A percentile compares a stretch with the other conserved stretches of the same genome.
Evolutionary conservation across 37 sponge, comb jelly and placozoan genomes (phyloP).

Genomic region (Lycopodina hypogea): DNA sequence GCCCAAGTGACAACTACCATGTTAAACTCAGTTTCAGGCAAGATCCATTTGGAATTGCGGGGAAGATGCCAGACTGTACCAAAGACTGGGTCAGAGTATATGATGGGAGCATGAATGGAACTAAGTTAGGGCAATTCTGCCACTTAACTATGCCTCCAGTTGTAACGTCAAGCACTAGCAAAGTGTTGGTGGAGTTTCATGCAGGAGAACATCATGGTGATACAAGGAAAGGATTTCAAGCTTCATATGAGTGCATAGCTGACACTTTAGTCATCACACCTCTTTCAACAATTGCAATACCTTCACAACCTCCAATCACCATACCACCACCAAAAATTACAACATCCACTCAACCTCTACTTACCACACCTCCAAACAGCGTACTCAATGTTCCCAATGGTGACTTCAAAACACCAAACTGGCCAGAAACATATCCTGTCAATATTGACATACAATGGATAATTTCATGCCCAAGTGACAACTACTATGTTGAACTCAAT

Average conservation of each 20-base stretch:
- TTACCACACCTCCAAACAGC: neutral
- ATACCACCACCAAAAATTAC: too few relatives aligned
- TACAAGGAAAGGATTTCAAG: constrained; percentile 2
- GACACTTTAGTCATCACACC: too few relatives aligned
- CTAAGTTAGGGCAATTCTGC: neutral
- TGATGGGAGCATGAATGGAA: neutral
- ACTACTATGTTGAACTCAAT: neutral
- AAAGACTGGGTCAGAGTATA: constrained; percentile 13
- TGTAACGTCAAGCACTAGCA: neutral
- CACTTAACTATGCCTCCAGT: neutral
- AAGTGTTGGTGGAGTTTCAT: constrained; percentile 6
- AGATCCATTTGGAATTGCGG: constrained; percentile 9
- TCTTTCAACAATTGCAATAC: too few relatives aligned
- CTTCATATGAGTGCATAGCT: neutral
- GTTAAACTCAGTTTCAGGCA: neutral
- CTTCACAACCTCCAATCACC: neutral
- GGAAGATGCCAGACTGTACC: constrained; percentile 11
- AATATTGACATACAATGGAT: neutral
- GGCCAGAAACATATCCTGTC: constrained; percentile 23
- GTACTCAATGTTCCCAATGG: neutral
- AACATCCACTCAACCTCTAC: neutral
- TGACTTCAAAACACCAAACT: constrained; percentile 11
- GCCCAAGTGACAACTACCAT: neutral
- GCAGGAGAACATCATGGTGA: neutral
- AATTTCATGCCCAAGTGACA: neutral